phyloP scores from a whole-genome alignment of 2,888 invertebrate genomes.

The Ochropacha duplaris region DNA sequence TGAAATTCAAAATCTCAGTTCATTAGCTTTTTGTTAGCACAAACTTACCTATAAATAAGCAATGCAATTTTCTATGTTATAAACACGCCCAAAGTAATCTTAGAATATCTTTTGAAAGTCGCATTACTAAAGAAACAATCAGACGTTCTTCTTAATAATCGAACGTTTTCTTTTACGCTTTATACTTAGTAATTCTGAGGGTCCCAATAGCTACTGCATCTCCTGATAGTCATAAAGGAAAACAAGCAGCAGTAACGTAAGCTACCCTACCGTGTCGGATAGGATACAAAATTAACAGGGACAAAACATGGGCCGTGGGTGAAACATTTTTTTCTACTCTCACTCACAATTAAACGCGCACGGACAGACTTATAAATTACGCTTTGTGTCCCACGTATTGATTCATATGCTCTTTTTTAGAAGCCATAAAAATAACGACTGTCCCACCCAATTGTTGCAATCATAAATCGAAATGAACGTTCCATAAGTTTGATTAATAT shows the following conservation, averaged over 20 bases:
- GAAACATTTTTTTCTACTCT: slow-evolving; percentile 46
- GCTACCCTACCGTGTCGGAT: slow-evolving; percentile 62
- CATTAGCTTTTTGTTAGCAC: neutral
- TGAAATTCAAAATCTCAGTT: too few relatives aligned
- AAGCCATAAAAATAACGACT: slow-evolving; percentile 78
- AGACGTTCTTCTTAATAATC: neutral
- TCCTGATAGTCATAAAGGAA: slow-evolving; percentile 31
- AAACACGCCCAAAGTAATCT: too few relatives aligned
- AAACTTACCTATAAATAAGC: neutral
- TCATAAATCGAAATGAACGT: slow-evolving; percentile 62
- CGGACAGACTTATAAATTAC: slow-evolving; percentile 66
- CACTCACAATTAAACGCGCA: slow-evolving; percentile 61
- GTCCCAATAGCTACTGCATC: neutral
- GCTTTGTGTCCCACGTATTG: slow-evolving; percentile 67
- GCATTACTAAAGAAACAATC: neutral
- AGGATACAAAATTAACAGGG: slow-evolving; percentile 58
- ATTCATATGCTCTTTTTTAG: slow-evolving; percentile 67
- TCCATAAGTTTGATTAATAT: slow-evolving; percentile 51
- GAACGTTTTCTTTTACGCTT: neutral
- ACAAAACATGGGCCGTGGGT: slow-evolving; percentile 43
- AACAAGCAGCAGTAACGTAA: slow-evolving; percentile 27
- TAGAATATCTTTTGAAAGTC: neutral
- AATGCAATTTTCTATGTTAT: too few relatives aligned
- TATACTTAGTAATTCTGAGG: neutral
- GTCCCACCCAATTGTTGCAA: slow-evolving; percentile 61